Percentiles rank a stretch among this genome's conserved stretches.
These are phyloP conservation scores for silkworm (Bombyx mori) DNA, from an alignment of 1,140 invertebrate species.

Conservation along the genomic window ASM3026992v2 NC_085117.1:9056001-9056500, in stretches of 20 bases:
- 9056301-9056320: slow-evolving; percentile 51
- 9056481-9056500: slow-evolving; percentile 74
- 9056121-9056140: no score
- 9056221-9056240: slow-evolving; percentile 7
- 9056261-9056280: slow-evolving; percentile 42
- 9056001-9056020: slow-evolving; percentile 44
- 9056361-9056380: slow-evolving; percentile 65
- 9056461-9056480: slow-evolving; percentile 74
- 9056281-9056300: slow-evolving; percentile 52
- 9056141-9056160: no score
- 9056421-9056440: slow-evolving; percentile 74
- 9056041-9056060: slow-evolving; percentile 10
- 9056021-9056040: slow-evolving; percentile 38
- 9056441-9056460: slow-evolving; percentile 72
- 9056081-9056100: neutral
- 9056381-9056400: slow-evolving; percentile 49
- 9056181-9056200: no score
- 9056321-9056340: slow-evolving; percentile 70
- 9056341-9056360: slow-evolving; percentile 51
- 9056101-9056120: neutral
- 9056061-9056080: neutral
- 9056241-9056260: slow-evolving; percentile 15
- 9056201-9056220: neutral
- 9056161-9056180: no score
- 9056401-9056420: slow-evolving; percentile 66